phyloP scores from a whole-genome alignment of 1,140 invertebrate species.

The Cydia splendana region DNA sequence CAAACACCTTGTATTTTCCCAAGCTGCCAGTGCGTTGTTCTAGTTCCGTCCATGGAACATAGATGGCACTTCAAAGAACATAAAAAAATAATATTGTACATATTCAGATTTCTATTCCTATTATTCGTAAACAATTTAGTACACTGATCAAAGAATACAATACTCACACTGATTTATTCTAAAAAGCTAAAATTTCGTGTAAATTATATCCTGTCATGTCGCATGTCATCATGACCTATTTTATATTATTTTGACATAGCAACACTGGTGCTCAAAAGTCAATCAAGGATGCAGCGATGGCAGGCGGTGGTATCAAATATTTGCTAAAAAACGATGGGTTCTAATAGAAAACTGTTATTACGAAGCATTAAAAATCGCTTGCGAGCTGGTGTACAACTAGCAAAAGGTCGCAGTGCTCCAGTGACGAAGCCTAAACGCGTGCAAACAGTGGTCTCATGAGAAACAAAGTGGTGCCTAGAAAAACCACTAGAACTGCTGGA shows the following conservation, averaged over 20 bases:
- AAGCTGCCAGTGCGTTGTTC: constrained; percentile 33
- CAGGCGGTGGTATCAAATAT: constrained; percentile 24
- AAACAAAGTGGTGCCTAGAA: constrained; percentile 24
- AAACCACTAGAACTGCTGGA: constrained; percentile 7
- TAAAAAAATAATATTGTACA: not conserved
- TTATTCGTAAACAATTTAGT: not conserved
- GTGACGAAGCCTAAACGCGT: constrained; percentile 1
- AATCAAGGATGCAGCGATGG: constrained; percentile 30
- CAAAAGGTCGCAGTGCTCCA: not conserved
- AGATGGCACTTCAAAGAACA: constrained; percentile 48
- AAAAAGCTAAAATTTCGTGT: not conserved
- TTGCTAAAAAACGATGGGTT: constrained; percentile 35
- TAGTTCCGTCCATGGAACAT: not conserved
- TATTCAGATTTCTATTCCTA: not conserved
- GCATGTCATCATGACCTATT: constrained; percentile 3
- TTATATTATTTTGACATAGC: constrained; percentile 4
- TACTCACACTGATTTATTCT: not conserved
- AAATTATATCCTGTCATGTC: not conserved
- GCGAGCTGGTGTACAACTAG: not conserved
- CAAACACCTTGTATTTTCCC: constrained; percentile 19
- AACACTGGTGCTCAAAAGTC: constrained; percentile 17
- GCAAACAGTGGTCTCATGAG: constrained; percentile 6
- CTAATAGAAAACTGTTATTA: constrained; percentile 27
- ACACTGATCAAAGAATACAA: no score
- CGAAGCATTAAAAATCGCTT: not conserved